A percentile compares a stretch with the other conserved stretches of the same genome.
These are phyloP conservation scores for Drosophila ficusphila DNA, from an alignment of 1,140 invertebrate genomes.

Conservation along the genomic window DNA sequence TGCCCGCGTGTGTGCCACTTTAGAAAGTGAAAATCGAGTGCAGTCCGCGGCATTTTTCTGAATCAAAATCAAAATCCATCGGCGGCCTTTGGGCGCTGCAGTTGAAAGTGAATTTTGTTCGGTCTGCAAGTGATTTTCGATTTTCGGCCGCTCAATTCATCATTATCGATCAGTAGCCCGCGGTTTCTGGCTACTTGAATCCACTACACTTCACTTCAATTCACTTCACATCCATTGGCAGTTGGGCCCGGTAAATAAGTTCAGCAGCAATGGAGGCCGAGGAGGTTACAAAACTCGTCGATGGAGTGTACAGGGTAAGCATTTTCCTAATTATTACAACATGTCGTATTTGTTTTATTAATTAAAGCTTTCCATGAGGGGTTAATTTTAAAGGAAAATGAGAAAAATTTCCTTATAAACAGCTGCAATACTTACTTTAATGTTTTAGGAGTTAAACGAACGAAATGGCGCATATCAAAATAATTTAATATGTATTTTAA, in stretches of 20 bases:
- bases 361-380: not conserved
- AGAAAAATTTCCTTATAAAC: no score
- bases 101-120: conserved; percentile 69
- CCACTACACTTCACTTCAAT: conserved; percentile 32
- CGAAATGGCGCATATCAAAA: no score
- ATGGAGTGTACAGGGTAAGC: conserved; percentile 94
- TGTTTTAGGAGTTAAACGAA: no score
- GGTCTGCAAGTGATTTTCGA: conserved; percentile 31
- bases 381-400: not conserved
- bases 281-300: conserved; percentile 94
- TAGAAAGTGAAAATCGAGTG: conserved; percentile 81
- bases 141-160: conserved; percentile 1
- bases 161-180: conserved; percentile 41
- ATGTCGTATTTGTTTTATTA: conserved; percentile 16
- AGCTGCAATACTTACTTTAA: no score
- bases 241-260: conserved; percentile 8
- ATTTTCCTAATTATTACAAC: not conserved
- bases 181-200: conserved; percentile 21
- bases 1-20: conserved; percentile 65
- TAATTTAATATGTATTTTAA: no score
- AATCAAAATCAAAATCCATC: not conserved
- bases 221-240: conserved; percentile 34
- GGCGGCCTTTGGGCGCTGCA: conserved; percentile 51
- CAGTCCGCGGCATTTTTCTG: conserved; percentile 26
- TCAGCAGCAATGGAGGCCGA: conserved; percentile 90